Evolutionary conservation across 2,797 vertebrate genomes (phyloP).

Genomic region (Amniataba percoides): DNA sequence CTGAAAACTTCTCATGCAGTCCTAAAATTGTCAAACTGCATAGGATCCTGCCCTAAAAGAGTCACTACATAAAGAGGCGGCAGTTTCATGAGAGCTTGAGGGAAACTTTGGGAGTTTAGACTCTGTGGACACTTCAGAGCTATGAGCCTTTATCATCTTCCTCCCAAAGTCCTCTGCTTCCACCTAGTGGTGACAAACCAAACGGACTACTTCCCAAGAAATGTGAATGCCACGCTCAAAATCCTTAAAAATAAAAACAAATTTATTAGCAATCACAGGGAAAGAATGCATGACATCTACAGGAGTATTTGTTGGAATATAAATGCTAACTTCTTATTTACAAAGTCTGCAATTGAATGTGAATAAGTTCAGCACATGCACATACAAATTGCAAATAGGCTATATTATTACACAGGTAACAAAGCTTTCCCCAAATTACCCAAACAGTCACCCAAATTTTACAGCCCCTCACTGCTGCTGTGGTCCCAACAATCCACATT

Average conservation of each 20-base stretch:
- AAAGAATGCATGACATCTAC: constrained; percentile 88
- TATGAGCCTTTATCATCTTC: neutral
- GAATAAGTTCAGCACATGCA: constrained; percentile 89
- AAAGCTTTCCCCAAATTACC: constrained; percentile 72
- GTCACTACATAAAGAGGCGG: neutral
- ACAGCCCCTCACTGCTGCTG: constrained; percentile 71
- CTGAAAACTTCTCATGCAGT: neutral
- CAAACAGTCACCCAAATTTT: constrained; percentile 55
- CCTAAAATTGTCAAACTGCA: neutral
- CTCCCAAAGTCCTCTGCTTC: constrained; percentile 60
- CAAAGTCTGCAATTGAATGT: constrained; percentile 88
- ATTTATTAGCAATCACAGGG: constrained; percentile 91
- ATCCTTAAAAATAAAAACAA: constrained; percentile 87
- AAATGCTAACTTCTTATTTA: constrained; percentile 90
- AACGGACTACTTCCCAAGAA: neutral
- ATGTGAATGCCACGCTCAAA: constrained; percentile 9
- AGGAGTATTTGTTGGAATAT: constrained; percentile 90
- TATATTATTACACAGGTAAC: constrained; percentile 75
- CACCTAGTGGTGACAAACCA: constrained; percentile 65
- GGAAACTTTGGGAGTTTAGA: neutral
- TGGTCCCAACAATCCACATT: constrained; percentile 67
- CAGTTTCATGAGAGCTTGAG: constrained; percentile 4
- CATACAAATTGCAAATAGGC: constrained; percentile 86
- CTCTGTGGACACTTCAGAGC: neutral
- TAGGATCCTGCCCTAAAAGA: neutral